Evolutionary conservation across 2,797 vertebrate species (phyloP), one percentile per base, ranked within the genome.

Genomic region (Cyclura pinguis): DNA sequence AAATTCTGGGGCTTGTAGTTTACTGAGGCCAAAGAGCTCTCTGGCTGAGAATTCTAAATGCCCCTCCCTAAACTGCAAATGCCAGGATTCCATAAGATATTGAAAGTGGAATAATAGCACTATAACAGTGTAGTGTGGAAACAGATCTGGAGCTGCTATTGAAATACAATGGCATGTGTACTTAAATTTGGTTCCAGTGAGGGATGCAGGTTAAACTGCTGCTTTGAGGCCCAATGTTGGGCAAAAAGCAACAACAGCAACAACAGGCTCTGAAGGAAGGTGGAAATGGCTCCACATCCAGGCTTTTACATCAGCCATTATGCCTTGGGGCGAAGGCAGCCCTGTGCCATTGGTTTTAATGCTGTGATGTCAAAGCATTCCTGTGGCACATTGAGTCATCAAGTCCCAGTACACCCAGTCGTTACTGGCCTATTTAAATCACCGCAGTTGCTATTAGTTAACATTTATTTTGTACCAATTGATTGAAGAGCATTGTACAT

Each of bases 371-470:
- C 73, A 86, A 32, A 42, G 35, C 85, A 86, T 86, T 87, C 86
- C 57, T 78, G 57, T 87, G 86, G 52, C 38, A 69, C n/a, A 77
- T 18, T 78, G 73, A 73, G 38, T 29, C 74, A 67, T 67, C 9
- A 67, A 47, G 20, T 24, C 59, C 59, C n/a, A 67, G 76, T 80
- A 67, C 59, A 27, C 29, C 42, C 59, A 69, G 42, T 69, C 18
- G 47, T 74, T 72, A 87, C 6, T 57, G 85, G 80, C 57, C 80
- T 69, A 10, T 92, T 93, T 72, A n/a, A 72, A 64, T 80, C 59
- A 93, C 86, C 87, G 91, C 80, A 93, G 9, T 16, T 2, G 1
- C 2, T 5, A 9, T 89, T 85, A 92, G 92, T 92, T 69, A 92
- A 90, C 20, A 20, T 0, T 0, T 42, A 83, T 12, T 69, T 81